A percentile compares a stretch with the other conserved stretches of the same genome.
phyloP scores from a whole-genome alignment of 2,888 invertebrate species.

The Miltochrista miniata region DNA sequence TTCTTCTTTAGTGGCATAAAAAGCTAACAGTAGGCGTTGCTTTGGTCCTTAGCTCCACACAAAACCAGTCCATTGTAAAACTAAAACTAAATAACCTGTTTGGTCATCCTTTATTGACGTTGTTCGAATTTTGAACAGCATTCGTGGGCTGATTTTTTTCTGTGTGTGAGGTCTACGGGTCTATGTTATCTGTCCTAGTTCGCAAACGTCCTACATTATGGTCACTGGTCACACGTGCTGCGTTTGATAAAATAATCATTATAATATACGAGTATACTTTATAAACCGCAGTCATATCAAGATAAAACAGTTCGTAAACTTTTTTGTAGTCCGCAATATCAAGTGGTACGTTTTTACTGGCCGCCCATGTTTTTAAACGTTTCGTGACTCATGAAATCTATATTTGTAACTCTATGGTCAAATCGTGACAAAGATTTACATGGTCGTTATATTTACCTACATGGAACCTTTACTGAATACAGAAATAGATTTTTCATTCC shows the following conservation, averaged over 20 bases:
- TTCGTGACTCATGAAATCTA: constrained; percentile 5
- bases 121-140: constrained; percentile 6
- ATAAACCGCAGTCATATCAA: neutral
- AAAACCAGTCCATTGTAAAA: neutral
- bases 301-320: constrained; percentile 21
- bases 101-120: constrained; percentile 14
- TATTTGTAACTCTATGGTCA: neutral
- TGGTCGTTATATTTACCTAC: neutral
- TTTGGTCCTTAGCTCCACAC: neutral
- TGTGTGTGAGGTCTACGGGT: too few species aligned
- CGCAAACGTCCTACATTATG: constrained; percentile 21
- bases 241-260: constrained; percentile 19
- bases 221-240: constrained; percentile 22
- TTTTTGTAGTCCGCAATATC: neutral
- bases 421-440: constrained; percentile 11
- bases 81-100: too few species aligned
- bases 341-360: constrained; percentile 1
- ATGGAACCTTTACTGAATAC: neutral
- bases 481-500: neutral
- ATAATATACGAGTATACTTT: constrained; percentile 9
- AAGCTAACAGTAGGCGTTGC: too few species aligned
- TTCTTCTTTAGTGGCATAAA: too few species aligned
- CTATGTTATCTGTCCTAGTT: constrained; percentile 29
- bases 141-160: constrained; percentile 3
- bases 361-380: neutral